Percentiles rank a stretch among this genome's conserved stretches.
Evolutionary conservation across 2,797 vertebrate species (phyloP).

Genomic region (Phrynocephalus guinanensis): DNA sequence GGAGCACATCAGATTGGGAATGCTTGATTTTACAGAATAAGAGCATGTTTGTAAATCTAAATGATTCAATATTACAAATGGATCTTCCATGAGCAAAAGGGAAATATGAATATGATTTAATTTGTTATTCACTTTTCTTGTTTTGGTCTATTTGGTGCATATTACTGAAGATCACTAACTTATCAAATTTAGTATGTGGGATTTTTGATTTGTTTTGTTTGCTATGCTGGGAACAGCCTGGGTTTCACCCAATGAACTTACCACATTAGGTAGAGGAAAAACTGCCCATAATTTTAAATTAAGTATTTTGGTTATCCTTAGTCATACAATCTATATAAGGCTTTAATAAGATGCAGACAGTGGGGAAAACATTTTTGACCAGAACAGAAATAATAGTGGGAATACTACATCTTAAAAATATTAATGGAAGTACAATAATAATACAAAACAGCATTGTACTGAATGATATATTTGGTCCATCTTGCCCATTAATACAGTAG

Average conservation of each 20-base stretch:
- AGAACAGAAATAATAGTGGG: slow-evolving; percentile 43
- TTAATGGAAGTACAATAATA: slow-evolving; percentile 51
- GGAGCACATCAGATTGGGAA: not conserved
- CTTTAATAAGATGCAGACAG: slow-evolving; percentile 53
- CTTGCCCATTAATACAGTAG: not conserved
- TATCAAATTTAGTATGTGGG: slow-evolving; percentile 73
- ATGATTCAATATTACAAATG: slow-evolving; percentile 32
- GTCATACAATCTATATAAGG: slow-evolving; percentile 49
- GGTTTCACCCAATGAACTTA: slow-evolving; percentile 72
- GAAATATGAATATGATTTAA: slow-evolving; percentile 16
- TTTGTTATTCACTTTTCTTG: slow-evolving; percentile 36
- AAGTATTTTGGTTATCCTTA: slow-evolving; percentile 52
- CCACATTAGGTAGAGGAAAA: slow-evolving; percentile 70
- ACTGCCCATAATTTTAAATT: slow-evolving; percentile 60
- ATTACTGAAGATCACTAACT: slow-evolving; percentile 70
- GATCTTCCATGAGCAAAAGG: slow-evolving; percentile 12
- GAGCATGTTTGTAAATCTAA: slow-evolving; percentile 4
- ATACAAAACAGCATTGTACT: not conserved
- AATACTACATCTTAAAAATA: slow-evolving; percentile 42
- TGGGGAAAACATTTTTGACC: slow-evolving; percentile 48
- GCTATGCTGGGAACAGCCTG: slow-evolving; percentile 60
- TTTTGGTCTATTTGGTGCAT: slow-evolving; percentile 23
- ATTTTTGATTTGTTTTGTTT: slow-evolving; percentile 14
- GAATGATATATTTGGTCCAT: not conserved
- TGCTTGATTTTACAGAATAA: slow-evolving; percentile 4